These are phyloP conservation scores for Azemiops feae DNA, from an alignment of 2,113 vertebrate genomes.

Conservation along the genomic window DNA sequence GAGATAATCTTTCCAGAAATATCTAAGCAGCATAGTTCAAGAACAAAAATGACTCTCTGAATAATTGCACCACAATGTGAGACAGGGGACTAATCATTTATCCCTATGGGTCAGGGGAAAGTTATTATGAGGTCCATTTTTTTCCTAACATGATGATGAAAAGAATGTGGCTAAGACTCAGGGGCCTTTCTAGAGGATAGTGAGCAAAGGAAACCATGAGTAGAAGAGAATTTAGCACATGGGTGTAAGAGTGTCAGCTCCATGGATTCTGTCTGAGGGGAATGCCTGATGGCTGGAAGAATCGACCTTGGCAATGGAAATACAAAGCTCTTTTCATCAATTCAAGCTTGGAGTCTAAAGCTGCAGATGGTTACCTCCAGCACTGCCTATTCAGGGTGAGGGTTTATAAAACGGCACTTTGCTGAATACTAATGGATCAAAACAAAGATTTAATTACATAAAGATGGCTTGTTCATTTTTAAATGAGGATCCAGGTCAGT, in stretches of 20 bases:
- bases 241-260: slow-evolving; percentile 76
- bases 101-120: slow-evolving; percentile 78
- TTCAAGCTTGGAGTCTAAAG: slow-evolving; percentile 73
- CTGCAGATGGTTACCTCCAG: slow-evolving; percentile 82
- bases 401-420: slow-evolving; percentile 78
- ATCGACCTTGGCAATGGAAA: slow-evolving; percentile 86
- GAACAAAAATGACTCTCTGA: slow-evolving; percentile 75
- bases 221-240: slow-evolving; percentile 84
- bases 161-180: slow-evolving; percentile 81
- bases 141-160: slow-evolving; percentile 75
- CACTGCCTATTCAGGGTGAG: slow-evolving; percentile 71
- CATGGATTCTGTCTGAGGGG: slow-evolving; percentile 83
- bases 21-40: slow-evolving; percentile 67
- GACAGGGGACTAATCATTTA: slow-evolving; percentile 71
- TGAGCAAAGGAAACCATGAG: slow-evolving; percentile 82
- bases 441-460: slow-evolving; percentile 81
- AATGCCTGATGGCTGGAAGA: slow-evolving; percentile 85
- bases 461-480: slow-evolving; percentile 77
- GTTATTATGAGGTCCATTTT: slow-evolving; percentile 77
- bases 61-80: slow-evolving; percentile 81
- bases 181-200: slow-evolving; percentile 73
- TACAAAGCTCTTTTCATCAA: slow-evolving; percentile 87
- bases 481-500: slow-evolving; percentile 76
- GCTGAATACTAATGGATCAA: slow-evolving; percentile 82
- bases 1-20: slow-evolving; percentile 70